Conservation (phyloP, 2,113 vertebrate genomes). For the Amazona vittata region DNA sequence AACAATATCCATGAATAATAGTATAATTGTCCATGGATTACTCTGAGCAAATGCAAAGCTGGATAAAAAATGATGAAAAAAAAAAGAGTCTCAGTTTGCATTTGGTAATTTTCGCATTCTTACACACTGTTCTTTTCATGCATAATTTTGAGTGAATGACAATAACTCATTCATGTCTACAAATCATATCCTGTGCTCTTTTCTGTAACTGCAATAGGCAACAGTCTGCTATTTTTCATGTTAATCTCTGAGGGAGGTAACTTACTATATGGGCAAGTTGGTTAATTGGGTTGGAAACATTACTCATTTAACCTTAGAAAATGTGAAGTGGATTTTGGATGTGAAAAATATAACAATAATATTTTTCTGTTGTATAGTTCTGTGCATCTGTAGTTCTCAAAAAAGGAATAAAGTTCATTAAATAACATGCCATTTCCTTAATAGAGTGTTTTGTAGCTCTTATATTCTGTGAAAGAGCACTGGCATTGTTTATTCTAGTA, state of each 20-base stretch:
- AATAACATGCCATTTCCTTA: neutral
- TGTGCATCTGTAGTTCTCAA: neutral
- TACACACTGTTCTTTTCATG: neutral
- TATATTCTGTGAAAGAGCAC: neutral
- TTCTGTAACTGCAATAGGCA: neutral
- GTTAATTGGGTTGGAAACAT: constrained; percentile 17
- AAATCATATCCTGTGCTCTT: neutral
- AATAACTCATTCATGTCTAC: neutral
- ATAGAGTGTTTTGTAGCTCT: neutral
- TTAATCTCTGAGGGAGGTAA: neutral
- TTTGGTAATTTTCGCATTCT: neutral
- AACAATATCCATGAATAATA: neutral
- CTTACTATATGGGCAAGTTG: neutral
- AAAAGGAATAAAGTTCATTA: neutral
- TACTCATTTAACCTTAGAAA: constrained; percentile 29
- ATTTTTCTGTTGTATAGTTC: neutral
- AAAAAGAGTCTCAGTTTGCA: neutral
- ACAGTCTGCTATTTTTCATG: neutral
- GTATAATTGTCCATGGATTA: neutral
- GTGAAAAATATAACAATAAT: neutral
- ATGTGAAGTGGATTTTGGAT: neutral
- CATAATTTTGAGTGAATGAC: neutral
- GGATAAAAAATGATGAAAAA: neutral
- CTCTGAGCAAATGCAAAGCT: neutral
- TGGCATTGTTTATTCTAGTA: neutral